Percentiles rank a stretch among this genome's conserved stretches.
These are phyloP conservation scores for Formica exsecta DNA, from an alignment of 1,140 invertebrate genomes.

Conservation along the genomic window DNA sequence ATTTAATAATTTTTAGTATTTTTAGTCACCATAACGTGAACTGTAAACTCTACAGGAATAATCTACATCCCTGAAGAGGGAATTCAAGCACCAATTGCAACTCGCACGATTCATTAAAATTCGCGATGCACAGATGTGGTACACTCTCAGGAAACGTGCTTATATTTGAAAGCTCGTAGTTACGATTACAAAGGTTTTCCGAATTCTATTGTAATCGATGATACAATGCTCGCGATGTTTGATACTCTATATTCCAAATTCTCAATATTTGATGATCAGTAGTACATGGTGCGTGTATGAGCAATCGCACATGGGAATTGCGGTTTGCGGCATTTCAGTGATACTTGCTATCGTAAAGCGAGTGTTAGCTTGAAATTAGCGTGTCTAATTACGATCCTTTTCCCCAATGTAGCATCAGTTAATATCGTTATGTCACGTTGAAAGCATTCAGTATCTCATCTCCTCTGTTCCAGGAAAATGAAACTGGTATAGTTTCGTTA, in stretches of 20 bases:
- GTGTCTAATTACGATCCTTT: constrained; percentile 51
- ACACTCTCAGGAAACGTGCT: background rate
- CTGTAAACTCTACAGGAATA: background rate
- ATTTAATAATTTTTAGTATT: background rate
- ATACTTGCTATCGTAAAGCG: background rate
- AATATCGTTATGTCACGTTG: background rate
- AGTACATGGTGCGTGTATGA: background rate
- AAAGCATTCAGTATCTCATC: background rate
- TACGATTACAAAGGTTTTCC: constrained; percentile 55
- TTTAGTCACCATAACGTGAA: background rate
- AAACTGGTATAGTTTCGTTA: background rate
- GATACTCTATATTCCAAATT: constrained; percentile 25
- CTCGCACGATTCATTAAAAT: constrained; percentile 46
- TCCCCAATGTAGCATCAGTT: background rate
- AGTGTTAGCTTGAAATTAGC: constrained; percentile 38
- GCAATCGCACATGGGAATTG: constrained; percentile 5
- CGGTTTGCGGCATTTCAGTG: constrained; percentile 35
- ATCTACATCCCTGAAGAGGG: background rate
- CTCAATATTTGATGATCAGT: constrained; percentile 47
- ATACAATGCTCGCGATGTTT: constrained; percentile 33
- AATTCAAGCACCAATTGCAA: constrained; percentile 27
- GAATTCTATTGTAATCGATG: constrained; percentile 4
- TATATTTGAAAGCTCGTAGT: constrained; percentile 10
- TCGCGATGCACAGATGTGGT: background rate
- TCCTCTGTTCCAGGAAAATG: background rate